Conservation (phyloP, 2,888 invertebrate genomes). For the Pseudococcus jackbeardsleyi region DNA sequence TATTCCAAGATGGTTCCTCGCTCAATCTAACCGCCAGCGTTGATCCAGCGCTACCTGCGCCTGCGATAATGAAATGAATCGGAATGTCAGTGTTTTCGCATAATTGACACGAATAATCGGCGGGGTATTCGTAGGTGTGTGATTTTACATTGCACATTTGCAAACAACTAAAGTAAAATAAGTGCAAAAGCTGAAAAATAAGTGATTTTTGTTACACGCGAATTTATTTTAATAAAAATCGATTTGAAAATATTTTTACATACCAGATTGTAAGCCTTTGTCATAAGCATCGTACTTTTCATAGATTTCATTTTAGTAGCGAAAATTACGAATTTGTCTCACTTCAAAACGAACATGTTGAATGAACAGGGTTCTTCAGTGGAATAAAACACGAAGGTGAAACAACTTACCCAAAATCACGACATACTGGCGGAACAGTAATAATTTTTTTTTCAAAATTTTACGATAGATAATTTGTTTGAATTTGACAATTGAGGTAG, state of each 20-base stretch:
- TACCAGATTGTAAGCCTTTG: not conserved
- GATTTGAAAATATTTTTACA: not conserved
- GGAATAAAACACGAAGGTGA: not conserved
- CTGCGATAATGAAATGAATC: conserved; percentile 69
- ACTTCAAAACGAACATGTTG: not conserved
- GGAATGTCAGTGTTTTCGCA: not conserved
- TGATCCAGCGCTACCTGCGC: conserved; percentile 72
- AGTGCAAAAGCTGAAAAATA: conserved; percentile 33
- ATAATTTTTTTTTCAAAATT: not conserved
- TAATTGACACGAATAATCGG: conserved; percentile 36
- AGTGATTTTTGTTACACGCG: not conserved
- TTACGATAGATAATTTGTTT: not conserved
- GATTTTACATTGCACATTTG: not conserved
- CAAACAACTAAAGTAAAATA: not conserved
- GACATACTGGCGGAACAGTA: not conserved
- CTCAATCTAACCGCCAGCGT: conserved; percentile 72
- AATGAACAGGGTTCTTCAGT: not conserved
- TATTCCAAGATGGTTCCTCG: conserved; percentile 71
- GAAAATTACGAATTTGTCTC: not conserved
- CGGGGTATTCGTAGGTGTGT: conserved; percentile 40
- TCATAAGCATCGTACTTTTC: not conserved
- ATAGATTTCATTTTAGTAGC: not conserved
- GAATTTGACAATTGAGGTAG: not conserved
- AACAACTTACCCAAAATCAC: not conserved
- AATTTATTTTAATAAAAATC: not conserved